A percentile compares a stretch with the other conserved stretches of the same genome.
Evolutionary conservation across 2,888 invertebrate genomes (phyloP).

Genomic region (Cremastinae sp.): DNA sequence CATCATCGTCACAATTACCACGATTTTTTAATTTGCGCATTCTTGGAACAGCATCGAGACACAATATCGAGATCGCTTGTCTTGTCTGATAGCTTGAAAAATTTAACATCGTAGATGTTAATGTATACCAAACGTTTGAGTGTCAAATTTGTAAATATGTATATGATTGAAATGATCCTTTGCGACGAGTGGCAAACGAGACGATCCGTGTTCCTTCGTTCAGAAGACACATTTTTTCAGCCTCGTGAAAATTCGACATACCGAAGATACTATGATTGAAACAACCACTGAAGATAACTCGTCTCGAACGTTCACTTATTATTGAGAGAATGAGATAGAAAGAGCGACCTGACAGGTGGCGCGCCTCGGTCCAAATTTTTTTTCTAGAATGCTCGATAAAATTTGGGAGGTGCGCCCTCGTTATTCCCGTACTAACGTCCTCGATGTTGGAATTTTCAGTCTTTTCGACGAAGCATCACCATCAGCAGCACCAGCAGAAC

Average conservation of each 20-base stretch:
- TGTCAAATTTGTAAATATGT: constrained; percentile 2
- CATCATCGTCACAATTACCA: too few species aligned
- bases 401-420: constrained; percentile 22
- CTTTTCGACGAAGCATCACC: constrained; percentile 17
- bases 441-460: constrained; percentile 51
- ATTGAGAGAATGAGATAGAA: constrained; percentile 25
- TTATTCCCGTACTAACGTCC: constrained; percentile 22
- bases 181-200: too few species aligned
- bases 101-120: constrained; percentile 28
- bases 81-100: constrained; percentile 42
- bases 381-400: not conserved
- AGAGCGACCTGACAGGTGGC: constrained; percentile 4
- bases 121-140: constrained; percentile 28
- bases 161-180: too few species aligned
- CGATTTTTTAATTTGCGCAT: too few species aligned
- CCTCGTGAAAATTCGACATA: constrained; percentile 41
- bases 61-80: constrained; percentile 43
- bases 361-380: constrained; percentile 24
- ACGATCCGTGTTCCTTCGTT: not conserved
- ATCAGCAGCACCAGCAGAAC: too few species aligned
- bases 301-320: constrained; percentile 13
- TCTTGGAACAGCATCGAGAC: constrained; percentile 21
- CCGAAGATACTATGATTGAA: constrained; percentile 47
- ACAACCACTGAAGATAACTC: constrained; percentile 41
- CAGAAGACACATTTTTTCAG: constrained; percentile 33